Evolutionary conservation across 2,797 vertebrate genomes (phyloP).

Genomic region (Bryconaethiops microstoma): DNA sequence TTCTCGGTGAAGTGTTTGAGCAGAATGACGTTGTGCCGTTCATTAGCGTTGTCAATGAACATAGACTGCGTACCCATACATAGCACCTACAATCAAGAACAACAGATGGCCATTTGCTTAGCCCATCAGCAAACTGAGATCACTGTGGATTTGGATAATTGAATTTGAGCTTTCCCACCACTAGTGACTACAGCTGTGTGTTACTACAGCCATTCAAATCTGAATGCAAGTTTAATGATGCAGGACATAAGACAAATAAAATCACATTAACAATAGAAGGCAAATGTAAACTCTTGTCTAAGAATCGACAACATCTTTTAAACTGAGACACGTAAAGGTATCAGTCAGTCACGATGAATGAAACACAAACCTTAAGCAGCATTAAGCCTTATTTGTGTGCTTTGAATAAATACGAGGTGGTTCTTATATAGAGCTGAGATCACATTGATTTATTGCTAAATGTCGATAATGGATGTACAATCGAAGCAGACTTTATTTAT

Average conservation of each 20-base stretch:
- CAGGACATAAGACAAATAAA: background rate
- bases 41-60: slow-evolving; percentile 95
- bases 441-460: no score
- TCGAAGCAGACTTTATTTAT: no score
- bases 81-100: slow-evolving; percentile 79
- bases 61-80: slow-evolving; percentile 95
- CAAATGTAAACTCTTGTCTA: background rate
- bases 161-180: background rate
- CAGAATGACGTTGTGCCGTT: slow-evolving; percentile 91
- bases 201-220: background rate
- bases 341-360: background rate
- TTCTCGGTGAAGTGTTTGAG: slow-evolving; percentile 98
- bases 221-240: background rate
- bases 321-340: background rate
- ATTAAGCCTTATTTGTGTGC: no score
- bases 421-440: no score
- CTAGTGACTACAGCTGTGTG: background rate
- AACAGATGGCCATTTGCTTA: slow-evolving; percentile 7
- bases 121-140: background rate
- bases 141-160: background rate
- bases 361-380: background rate
- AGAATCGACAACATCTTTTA: background rate
- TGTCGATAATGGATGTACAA: no score
- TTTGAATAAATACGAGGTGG: no score
- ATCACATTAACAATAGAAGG: background rate